These are phyloP conservation scores for Acanthosepion pharaonis DNA, from an alignment of 2,888 invertebrate genomes.

Conservation along the genomic window DNA sequence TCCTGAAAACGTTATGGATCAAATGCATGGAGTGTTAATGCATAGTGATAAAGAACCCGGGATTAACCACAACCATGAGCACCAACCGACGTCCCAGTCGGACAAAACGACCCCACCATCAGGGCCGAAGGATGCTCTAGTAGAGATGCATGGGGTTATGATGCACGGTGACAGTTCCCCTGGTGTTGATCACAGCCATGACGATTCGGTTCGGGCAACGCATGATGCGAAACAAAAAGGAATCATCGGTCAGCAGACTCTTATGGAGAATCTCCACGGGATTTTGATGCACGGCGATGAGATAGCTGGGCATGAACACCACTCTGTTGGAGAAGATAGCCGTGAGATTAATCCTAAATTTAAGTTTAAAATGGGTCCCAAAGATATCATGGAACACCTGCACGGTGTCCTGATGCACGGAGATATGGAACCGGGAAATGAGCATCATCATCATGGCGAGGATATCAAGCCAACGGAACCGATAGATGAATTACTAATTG, in stretches of 20 bases:
- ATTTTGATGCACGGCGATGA: slow-evolving; percentile 63
- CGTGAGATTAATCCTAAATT: slow-evolving; percentile 8
- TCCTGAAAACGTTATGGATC: neutral
- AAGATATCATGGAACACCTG: slow-evolving; percentile 47
- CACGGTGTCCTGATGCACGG: slow-evolving; percentile 52
- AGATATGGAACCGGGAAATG: slow-evolving; percentile 45
- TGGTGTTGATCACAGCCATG: neutral
- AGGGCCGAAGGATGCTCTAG: neutral
- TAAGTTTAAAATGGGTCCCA: neutral
- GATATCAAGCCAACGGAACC: neutral
- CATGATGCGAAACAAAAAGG: neutral
- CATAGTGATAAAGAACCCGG: neutral
- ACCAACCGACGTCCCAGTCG: neutral
- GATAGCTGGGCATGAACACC: slow-evolving; percentile 55
- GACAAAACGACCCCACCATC: neutral
- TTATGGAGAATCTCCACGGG: slow-evolving; percentile 62
- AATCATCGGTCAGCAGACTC: slow-evolving; percentile 48
- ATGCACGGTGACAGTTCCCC: neutral
- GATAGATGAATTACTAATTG: slow-evolving; percentile 49
- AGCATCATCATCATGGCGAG: slow-evolving; percentile 46
- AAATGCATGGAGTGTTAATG: slow-evolving; percentile 34
- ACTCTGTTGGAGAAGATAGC: slow-evolving; percentile 57
- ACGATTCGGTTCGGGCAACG: neutral
- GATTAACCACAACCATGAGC: neutral
- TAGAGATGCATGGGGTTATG: slow-evolving; percentile 6